A percentile compares a stretch with the other conserved stretches of the same genome.
Conservation (phyloP, 2,113 vertebrate species). For the Rhegmatorhina hoffmannsi region DNA sequence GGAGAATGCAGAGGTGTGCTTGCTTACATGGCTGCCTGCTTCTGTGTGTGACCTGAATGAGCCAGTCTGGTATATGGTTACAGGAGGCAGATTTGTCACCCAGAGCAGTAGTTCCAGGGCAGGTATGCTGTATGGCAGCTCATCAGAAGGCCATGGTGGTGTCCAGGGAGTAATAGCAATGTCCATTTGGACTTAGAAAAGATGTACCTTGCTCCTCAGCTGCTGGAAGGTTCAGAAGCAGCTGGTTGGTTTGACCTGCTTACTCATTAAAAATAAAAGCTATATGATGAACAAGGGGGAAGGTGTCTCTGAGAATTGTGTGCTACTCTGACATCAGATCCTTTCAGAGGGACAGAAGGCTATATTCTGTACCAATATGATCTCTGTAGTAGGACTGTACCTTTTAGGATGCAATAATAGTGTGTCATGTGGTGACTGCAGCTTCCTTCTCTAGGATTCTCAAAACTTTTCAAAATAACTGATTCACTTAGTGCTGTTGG, state of each 20-base stretch:
- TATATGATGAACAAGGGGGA: neutral
- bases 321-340: neutral
- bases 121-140: neutral
- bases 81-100: neutral
- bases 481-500: neutral
- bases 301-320: neutral
- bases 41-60: neutral
- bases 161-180: neutral
- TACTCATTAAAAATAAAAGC: neutral
- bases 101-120: neutral
- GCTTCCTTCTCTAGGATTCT: neutral
- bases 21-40: neutral
- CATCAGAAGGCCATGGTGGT: accelerated
- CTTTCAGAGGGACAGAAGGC: neutral
- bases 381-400: neutral
- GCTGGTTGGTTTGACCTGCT: neutral
- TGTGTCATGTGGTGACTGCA: neutral
- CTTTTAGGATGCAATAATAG: neutral
- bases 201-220: neutral
- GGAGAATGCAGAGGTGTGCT: neutral
- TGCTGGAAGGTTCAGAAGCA: neutral
- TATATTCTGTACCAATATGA: neutral
- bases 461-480: neutral
- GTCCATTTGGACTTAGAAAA: neutral
- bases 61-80: too few relatives aligned